A percentile compares a stretch with the other conserved stretches of the same genome.
Evolutionary conservation across 2,888 invertebrate species (phyloP).

Genomic region (Polyploca ridens): DNA sequence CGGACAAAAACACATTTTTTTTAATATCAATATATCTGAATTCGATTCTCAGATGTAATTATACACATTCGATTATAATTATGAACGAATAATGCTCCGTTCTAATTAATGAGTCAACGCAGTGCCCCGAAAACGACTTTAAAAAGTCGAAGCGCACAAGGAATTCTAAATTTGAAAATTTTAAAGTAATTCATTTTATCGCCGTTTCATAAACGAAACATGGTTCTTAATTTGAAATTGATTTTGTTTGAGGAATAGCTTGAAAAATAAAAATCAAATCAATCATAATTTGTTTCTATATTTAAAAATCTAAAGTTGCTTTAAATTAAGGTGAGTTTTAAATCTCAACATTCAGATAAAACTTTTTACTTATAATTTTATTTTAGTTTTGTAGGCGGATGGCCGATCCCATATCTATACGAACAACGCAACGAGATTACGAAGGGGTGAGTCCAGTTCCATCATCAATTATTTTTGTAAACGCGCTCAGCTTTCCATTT

Average conservation of each 20-base stretch:
- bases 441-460: constrained; percentile 68
- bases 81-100: constrained; percentile 56
- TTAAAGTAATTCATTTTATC: constrained; percentile 35
- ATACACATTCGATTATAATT: constrained; percentile 63
- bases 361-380: background rate
- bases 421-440: constrained; percentile 60
- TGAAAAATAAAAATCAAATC: background rate
- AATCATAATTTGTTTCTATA: background rate
- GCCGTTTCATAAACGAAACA: constrained; percentile 27
- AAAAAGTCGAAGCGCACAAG: constrained; percentile 25
- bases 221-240: no score
- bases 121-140: constrained; percentile 2
- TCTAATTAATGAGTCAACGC: constrained; percentile 65
- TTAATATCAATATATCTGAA: constrained; percentile 67
- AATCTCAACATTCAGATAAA: background rate
- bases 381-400: constrained; percentile 3
- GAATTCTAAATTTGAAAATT: constrained; percentile 46
- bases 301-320: no score
- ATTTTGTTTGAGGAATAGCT: background rate
- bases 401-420: constrained; percentile 15
- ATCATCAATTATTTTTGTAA: constrained; percentile 78
- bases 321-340: constrained; percentile 13
- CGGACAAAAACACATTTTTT: constrained; percentile 66
- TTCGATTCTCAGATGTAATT: constrained; percentile 69
- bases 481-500: constrained; percentile 73